Evolutionary conservation across 2,888 invertebrate species (phyloP), one percentile per base, ranked within the genome.

Genomic region (Cephus rjabovi): DNA sequence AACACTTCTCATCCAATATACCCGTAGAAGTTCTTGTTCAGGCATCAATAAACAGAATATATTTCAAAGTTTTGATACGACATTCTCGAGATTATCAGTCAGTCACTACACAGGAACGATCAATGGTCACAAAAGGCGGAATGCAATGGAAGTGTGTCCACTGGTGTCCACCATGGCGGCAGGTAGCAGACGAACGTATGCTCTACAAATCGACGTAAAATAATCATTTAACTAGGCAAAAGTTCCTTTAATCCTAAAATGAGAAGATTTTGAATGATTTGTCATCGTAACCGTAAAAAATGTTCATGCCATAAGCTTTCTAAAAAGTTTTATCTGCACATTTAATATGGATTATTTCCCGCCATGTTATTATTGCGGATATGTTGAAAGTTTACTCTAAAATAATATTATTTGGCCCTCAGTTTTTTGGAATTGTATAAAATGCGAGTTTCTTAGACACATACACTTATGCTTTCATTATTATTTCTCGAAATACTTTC

Each of bases 31-130:
- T 56, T 23, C 69, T 70, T 34, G 23, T 15, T 33, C 31, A 73
- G 73, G 73, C 74, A 77, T 82, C 79, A 81, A 74, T 79, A 69
- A 76, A 81, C 75, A 34, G n/a, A 74, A 71, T 78, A 34, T 79
- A 74, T 74, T 74, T 34, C 74, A 80, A 74, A 56, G 79, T 77
- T 83, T 83, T 76, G 75, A 76, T 76, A 75, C 56, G 70, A 82
- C 81, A 83, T 83, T 73, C 70, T 77, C 79, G 74, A 78, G 79
- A 83, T 80, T 30, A 71, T 40, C 34, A 78, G 31, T 34, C 31
- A 71, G 12, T 75, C 35, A 56, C 34, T 30, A 12, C 9, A 34
- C n/a, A 37, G 76, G 75, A 75, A 69, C 77, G 80, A 81, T 81
- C 80, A 78, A 82, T 84, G 78, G 71, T 74, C 69, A 76, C 68